A percentile compares a stretch with the other conserved stretches of the same genome.
These are phyloP conservation scores for Agrotis clavis DNA, from an alignment of 2,888 invertebrate genomes.

Conservation along the genomic window DNA sequence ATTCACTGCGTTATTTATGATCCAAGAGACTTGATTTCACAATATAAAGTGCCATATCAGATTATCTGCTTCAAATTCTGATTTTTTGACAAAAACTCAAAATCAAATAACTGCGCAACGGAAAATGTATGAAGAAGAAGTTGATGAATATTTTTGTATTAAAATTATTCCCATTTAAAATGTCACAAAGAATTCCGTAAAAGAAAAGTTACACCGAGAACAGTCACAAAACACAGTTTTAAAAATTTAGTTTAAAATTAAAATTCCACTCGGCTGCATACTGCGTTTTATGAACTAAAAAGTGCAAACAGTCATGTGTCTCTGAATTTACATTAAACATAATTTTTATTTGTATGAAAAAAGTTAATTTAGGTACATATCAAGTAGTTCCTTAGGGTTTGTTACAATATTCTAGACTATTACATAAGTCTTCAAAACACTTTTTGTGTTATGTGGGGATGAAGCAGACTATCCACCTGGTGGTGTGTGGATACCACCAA, in stretches of 20 bases:
- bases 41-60: not conserved
- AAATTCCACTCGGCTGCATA: slow-evolving; percentile 37
- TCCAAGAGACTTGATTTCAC: too few relatives aligned
- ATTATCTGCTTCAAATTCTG: not conserved
- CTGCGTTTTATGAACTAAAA: slow-evolving; percentile 34
- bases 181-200: not conserved
- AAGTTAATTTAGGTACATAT: not conserved
- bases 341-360: slow-evolving; percentile 1
- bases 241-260: slow-evolving; percentile 36
- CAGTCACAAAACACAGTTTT: not conserved
- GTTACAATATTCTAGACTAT: too few relatives aligned
- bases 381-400: not conserved
- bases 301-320: slow-evolving; percentile 3
- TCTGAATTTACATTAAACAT: slow-evolving; percentile 14
- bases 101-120: not conserved
- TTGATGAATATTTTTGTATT: too few relatives aligned
- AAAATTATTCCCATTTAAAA: too few relatives aligned
- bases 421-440: too few relatives aligned
- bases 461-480: not conserved
- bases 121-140: too few relatives aligned
- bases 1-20: too few relatives aligned
- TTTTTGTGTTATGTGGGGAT: too few relatives aligned
- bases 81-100: not conserved
- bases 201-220: slow-evolving; percentile 14
- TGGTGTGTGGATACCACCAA: not conserved